Percentiles rank a stretch among this genome's conserved stretches.
Evolutionary conservation across 92 coral and sea anemone genomes (phyloP).

Genomic region (Zoanthus sociatus): DNA sequence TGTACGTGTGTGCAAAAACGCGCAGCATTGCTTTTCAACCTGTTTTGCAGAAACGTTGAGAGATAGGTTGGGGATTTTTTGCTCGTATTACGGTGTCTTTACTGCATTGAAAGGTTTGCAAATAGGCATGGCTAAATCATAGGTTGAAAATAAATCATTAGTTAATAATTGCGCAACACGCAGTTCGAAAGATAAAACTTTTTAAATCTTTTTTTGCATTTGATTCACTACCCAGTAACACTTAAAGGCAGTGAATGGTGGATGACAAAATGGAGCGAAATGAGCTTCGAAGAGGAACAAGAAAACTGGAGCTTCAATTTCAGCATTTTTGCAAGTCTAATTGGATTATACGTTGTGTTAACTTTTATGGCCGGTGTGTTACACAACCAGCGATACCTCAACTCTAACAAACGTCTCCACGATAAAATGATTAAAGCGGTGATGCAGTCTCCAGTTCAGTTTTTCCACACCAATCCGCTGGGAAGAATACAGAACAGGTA

Average conservation of each 20-base stretch:
- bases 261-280: slow-evolving; percentile 59
- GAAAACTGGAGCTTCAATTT: slow-evolving; percentile 32
- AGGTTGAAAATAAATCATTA: no score
- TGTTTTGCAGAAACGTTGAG: no score
- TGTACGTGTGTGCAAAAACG: no score
- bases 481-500: slow-evolving; percentile 74
- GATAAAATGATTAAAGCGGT: slow-evolving; percentile 63
- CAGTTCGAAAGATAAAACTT: no score
- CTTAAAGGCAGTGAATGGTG: slow-evolving; percentile 60
- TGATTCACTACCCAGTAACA: background rate
- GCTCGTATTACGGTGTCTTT: no score
- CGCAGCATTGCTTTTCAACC: no score
- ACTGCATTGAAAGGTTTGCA: no score
- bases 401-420: slow-evolving; percentile 58
- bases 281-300: slow-evolving; percentile 58
- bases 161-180: no score
- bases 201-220: background rate
- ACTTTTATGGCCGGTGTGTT: slow-evolving; percentile 58
- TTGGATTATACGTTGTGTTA: slow-evolving; percentile 62
- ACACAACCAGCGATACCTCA: slow-evolving; percentile 64
- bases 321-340: slow-evolving; percentile 63
- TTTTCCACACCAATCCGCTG: slow-evolving; percentile 71
- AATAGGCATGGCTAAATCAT: no score
- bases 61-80: no score
- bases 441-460: slow-evolving; percentile 68